Percentiles rank a stretch among this genome's conserved stretches.
These are phyloP conservation scores for Serripes groenlandicus DNA, from an alignment of 2,888 invertebrate species.

Conservation along the genomic window DNA sequence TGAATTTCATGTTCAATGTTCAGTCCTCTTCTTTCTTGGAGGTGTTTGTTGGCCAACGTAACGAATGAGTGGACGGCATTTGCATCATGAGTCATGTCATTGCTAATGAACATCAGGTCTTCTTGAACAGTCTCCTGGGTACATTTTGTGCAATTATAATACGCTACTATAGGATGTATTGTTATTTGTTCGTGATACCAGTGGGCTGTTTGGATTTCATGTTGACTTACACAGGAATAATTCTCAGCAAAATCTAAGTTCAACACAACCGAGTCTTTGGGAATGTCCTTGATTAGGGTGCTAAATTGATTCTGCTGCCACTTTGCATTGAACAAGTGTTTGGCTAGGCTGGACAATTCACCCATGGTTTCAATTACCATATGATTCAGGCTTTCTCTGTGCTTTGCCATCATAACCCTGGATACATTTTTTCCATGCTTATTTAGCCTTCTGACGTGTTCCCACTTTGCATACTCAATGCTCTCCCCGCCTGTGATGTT, in stretches of 20 bases:
- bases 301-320: conserved; percentile 57
- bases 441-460: conserved; percentile 32
- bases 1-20: background rate
- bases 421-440: conserved; percentile 37
- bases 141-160: conserved; percentile 51
- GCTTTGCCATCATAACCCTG: conserved; percentile 22
- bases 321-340: conserved; percentile 44
- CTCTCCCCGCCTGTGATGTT: background rate
- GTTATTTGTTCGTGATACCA: conserved; percentile 54
- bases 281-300: conserved; percentile 32
- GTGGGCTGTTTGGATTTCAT: conserved; percentile 60
- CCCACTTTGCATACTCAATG: conserved; percentile 38
- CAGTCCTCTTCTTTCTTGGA: conserved; percentile 18
- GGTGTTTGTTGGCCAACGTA: conserved; percentile 35
- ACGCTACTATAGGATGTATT: conserved; percentile 44
- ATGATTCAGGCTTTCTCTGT: conserved; percentile 6
- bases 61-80: conserved; percentile 49
- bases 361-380: conserved; percentile 32
- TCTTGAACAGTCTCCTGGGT: conserved; percentile 41
- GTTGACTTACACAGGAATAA: conserved; percentile 46
- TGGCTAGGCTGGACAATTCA: conserved; percentile 36
- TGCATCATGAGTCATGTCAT: conserved; percentile 56
- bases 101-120: conserved; percentile 50
- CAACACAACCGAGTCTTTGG: conserved; percentile 41
- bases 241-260: conserved; percentile 4